Evolutionary conservation across 2,888 invertebrate species (phyloP), one percentile per base, ranked within the genome.

Genomic region (Kryphioiulus occultus): DNA sequence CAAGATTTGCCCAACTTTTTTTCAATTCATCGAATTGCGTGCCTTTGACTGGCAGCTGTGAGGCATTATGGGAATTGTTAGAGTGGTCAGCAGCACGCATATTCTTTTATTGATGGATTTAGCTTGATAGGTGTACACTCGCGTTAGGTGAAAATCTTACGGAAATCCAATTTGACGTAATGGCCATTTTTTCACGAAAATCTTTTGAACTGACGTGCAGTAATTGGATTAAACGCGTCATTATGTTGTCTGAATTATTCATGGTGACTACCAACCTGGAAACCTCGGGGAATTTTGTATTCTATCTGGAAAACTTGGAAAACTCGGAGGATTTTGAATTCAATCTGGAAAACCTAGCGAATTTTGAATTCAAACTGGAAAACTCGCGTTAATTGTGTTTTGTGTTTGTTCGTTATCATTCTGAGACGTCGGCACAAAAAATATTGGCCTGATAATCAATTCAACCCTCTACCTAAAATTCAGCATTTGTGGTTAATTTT

Each of bases 1-100:
- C n/a, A 3, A n/a, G 59, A 59, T 59, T 59, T n/a, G n/a, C 2
- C 59, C 9, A 59, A 59, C 2, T n/a, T 47, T 47, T 47, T 47
- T 59, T 59, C 19, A 59, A 9, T 15, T n/a, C 59, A 19, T 59
- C 2, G n/a, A 22, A 59, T 59, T 22, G 59, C 59, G 59, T 59
- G 59, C 59, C 9, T 1, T 3, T 4, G 59, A 59, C n/a, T 59
- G 59, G 59, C 59, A 59, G 59, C 15, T 59, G 59, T 3, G 22
- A 4, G 59, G 59, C 59, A 59, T 59, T 59, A 59, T 59, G 59
- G 22, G 59, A 59, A 59, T 59, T 59, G n/a, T n/a, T 59, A 59
- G 59, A 59, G 59, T 59, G 59, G 59, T 59, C 59, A 59, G 15
- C 59, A n/a, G 59, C 59, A 59, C 59, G 59, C 59, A 59, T 59